Conservation (phyloP, 2,113 vertebrate genomes). For the Cynoglossus semilaevis region DNA sequence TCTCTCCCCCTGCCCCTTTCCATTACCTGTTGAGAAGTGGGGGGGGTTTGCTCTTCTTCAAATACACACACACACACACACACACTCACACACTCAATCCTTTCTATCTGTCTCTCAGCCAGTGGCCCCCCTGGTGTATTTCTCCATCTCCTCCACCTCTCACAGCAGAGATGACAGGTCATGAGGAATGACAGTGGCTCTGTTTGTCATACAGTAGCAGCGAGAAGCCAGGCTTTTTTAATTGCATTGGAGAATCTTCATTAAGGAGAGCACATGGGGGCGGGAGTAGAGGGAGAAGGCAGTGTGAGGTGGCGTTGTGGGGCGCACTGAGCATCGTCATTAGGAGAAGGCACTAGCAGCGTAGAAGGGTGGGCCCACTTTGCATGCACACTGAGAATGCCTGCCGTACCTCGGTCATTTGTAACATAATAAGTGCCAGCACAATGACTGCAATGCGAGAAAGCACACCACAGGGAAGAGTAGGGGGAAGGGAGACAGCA, state of each 20-base stretch:
- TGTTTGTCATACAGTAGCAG: constrained; percentile 79
- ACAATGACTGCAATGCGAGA: constrained; percentile 97
- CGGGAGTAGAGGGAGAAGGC: constrained; percentile 48
- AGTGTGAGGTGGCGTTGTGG: constrained; percentile 53
- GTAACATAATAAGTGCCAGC: constrained; percentile 99
- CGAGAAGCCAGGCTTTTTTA: constrained; percentile 88
- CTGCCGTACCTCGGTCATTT: constrained; percentile 99
- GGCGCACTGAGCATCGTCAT: constrained; percentile 88
- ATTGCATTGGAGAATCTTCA: constrained; percentile 98
- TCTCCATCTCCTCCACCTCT: constrained; percentile 66
- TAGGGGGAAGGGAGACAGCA: constrained; percentile 88
- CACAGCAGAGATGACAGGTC: constrained; percentile 66
- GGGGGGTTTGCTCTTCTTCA: constrained; percentile 53
- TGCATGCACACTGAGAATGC: constrained; percentile 92
- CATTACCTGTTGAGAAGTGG: constrained; percentile 76
- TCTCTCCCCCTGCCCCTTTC: constrained; percentile 62
- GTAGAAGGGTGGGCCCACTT: constrained; percentile 86
- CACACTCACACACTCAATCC: constrained; percentile 37
- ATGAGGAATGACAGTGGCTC: constrained; percentile 69
- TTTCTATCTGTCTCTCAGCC: constrained; percentile 61
- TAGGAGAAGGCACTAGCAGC: constrained; percentile 79
- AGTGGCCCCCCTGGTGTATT: constrained; percentile 69
- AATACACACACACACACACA: constrained; percentile 37
- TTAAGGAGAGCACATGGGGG: constrained; percentile 92
- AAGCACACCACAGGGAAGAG: constrained; percentile 76